Evolutionary conservation across 2,888 invertebrate genomes (phyloP), one percentile per base, ranked within the genome.

Genomic region (Neoascia interrupta): DNA sequence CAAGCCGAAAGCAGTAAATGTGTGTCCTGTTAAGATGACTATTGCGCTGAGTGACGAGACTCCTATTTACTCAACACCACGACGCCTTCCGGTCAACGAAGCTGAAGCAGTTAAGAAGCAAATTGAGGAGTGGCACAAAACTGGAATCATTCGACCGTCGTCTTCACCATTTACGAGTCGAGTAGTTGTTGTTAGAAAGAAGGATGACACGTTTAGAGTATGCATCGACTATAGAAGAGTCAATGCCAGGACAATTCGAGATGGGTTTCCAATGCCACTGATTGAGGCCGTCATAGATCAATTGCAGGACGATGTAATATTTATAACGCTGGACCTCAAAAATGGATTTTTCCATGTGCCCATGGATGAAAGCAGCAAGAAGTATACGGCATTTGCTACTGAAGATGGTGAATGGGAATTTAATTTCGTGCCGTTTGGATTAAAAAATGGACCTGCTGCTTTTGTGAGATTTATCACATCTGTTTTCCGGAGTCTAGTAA

Each of bases 391-490:
- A 10, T 54, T 54, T 6, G 49, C 34, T 8, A 26, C 26, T 26
- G 8, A 26, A 8, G 26, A 26, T 5, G 26, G 26, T 8, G 4
- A 5, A 26, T 26, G 4, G 5, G 26, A 26, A 8, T 26, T 26
- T 26, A 26, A 26, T 8, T 8, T 5, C 4, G 26, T 8, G 26
- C 26, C 26, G 8, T 26, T 26, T 26, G 26, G 26, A 26, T 26
- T 26, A 5, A 5, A 8, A 4, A 26, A 26, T 21, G 83, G 83
- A 3, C 88, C 88, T 11, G 81, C 83, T 8, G 83, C 84, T 11
- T 87, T 88, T 43, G 34, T 51, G 3, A 15, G 49, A 11, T 51
- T 51, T 19, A 21, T 51, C 1, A 36, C 19, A 2, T 3, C 19
- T 11, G 51, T 51, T 2, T 51, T 51, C 36, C 36, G 36, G 5